phyloP scores from a whole-genome alignment of 2,888 invertebrate species.

The Anagyrus pseudococci region DNA sequence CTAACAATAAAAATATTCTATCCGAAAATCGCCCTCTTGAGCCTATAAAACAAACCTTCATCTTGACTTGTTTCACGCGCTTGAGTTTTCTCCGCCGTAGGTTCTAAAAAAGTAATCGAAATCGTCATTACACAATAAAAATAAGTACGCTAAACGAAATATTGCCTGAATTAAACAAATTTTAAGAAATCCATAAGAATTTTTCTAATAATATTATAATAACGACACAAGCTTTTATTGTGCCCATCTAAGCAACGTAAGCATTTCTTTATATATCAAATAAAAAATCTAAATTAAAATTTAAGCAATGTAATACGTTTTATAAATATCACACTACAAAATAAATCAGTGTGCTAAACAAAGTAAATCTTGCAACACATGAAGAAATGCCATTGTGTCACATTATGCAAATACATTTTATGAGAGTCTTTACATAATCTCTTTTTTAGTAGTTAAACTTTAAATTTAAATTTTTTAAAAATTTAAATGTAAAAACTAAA shows the following conservation, averaged over 20 bases:
- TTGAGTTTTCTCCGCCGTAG: constrained; percentile 64
- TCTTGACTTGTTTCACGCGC: constrained; percentile 55
- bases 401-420: no score
- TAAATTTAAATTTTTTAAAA: no score
- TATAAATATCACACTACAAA: neutral
- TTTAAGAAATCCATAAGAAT: constrained; percentile 4
- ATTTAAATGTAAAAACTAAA: neutral
- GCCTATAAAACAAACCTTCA: constrained; percentile 66
- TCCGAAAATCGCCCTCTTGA: constrained; percentile 70
- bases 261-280: no score
- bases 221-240: neutral
- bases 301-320: neutral
- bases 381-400: neutral
- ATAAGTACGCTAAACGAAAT: neutral
- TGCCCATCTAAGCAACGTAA: no score
- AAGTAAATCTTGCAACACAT: neutral
- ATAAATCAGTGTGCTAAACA: neutral
- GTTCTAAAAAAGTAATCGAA: constrained; percentile 58
- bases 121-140: constrained; percentile 27
- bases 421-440: no score
- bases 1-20: constrained; percentile 52
- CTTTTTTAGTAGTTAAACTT: no score
- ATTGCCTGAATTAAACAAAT: neutral
- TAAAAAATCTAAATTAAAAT: no score
- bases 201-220: constrained; percentile 1